These are phyloP conservation scores for Reticulitermes lucifugus DNA, from an alignment of 2,888 invertebrate genomes.

Conservation along the genomic window DNA sequence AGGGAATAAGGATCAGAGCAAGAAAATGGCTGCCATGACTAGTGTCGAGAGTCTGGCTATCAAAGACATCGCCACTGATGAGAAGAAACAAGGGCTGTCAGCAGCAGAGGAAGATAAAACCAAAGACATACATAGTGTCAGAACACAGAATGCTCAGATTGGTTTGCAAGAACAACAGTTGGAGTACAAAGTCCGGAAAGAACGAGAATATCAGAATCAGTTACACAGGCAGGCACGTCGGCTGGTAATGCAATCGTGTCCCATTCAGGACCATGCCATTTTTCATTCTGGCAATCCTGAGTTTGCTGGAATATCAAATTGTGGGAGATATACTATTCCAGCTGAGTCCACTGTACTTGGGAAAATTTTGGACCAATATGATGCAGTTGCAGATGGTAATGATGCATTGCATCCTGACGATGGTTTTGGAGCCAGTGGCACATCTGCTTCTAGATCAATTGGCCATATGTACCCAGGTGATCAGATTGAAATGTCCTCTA, in stretches of 20 bases:
- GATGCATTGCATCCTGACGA: neutral
- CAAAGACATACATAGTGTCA: slow-evolving; percentile 1
- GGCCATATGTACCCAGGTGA: neutral
- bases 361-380: neutral
- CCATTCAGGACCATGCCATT: slow-evolving; percentile 17
- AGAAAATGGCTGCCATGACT: slow-evolving; percentile 31
- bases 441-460: neutral
- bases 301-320: neutral
- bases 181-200: slow-evolving; percentile 36
- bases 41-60: neutral
- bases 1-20: slow-evolving; percentile 28
- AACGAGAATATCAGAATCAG: slow-evolving; percentile 37
- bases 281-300: neutral
- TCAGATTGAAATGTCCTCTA: neutral
- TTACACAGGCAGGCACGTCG: neutral
- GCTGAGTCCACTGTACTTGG: neutral
- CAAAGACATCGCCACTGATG: neutral
- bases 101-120: slow-evolving; percentile 6
- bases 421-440: neutral
- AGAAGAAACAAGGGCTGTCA: neutral
- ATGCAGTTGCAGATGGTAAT: neutral
- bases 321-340: neutral
- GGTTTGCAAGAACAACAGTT: slow-evolving; percentile 37
- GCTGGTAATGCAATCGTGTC: neutral
- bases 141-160: slow-evolving; percentile 31